Conservation (phyloP, 53 echinoderm and acorn worm genomes). For the Echinarachnius parma region DNA sequence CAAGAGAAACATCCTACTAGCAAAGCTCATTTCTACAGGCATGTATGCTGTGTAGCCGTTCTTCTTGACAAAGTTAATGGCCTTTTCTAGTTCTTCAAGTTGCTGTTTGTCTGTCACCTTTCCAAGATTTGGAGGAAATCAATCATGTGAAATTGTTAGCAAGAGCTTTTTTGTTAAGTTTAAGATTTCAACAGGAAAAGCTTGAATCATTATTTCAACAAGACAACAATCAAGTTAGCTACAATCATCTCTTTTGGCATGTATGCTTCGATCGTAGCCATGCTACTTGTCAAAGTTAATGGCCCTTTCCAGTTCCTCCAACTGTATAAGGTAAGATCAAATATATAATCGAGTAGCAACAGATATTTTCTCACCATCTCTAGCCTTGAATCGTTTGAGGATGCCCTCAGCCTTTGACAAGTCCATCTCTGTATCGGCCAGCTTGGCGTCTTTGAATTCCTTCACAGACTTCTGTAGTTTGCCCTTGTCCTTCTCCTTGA, state of each 20-base stretch:
- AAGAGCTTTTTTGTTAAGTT: too few relatives aligned
- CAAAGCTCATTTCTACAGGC: constrained; percentile 88
- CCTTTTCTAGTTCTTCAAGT: constrained; percentile 81
- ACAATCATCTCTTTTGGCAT: too few relatives aligned
- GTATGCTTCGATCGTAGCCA: too few relatives aligned
- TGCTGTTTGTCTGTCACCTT: constrained; percentile 83
- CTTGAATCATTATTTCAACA: too few relatives aligned
- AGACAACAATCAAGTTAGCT: too few relatives aligned
- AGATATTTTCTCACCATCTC: constrained; percentile 62
- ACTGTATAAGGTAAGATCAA: too few relatives aligned
- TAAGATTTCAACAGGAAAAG: too few relatives aligned
- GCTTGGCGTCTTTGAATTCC: constrained; percentile 87
- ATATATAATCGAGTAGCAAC: too few relatives aligned
- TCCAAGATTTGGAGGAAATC: too few relatives aligned
- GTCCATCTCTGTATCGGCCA: constrained; percentile 92
- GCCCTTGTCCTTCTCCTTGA: constrained; percentile 81
- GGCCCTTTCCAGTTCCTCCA: too few relatives aligned
- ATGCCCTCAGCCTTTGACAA: constrained; percentile 85
- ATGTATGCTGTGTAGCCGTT: constrained; percentile 80
- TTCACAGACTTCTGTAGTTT: constrained; percentile 69
- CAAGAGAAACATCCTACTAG: constrained; percentile 88
- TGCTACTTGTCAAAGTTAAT: too few relatives aligned
- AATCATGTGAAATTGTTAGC: too few relatives aligned
- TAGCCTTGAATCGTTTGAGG: constrained; percentile 76
- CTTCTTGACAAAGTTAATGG: constrained; percentile 93